A percentile compares a stretch with the other conserved stretches of the same genome.
Conservation (phyloP, 2,113 vertebrate species). For the Cyphomyrus plagiostoma region DNA sequence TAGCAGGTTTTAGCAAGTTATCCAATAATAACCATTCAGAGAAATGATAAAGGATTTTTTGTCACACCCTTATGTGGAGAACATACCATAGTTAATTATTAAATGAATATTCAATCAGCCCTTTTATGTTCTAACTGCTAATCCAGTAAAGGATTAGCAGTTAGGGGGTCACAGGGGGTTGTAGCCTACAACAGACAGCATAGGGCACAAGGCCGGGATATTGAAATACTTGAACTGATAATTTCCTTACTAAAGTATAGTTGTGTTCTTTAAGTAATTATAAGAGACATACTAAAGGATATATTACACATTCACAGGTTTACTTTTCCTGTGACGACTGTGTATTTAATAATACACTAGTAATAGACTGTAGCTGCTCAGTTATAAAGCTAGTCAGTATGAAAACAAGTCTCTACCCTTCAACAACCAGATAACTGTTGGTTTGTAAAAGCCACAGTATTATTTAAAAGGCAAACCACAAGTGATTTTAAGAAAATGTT, state of each 20-base stretch:
- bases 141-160: too few species aligned
- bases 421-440: background rate
- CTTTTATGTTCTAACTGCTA: background rate
- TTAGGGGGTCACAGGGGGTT: background rate
- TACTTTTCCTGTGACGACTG: background rate
- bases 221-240: background rate
- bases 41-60: background rate
- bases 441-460: background rate
- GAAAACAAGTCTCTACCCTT: background rate
- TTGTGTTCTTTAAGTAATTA: background rate
- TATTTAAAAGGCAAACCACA: background rate
- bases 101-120: background rate
- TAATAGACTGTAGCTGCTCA: background rate
- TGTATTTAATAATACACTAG: background rate
- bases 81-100: background rate
- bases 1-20: background rate
- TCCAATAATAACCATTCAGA: background rate
- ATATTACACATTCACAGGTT: background rate
- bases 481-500: background rate
- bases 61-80: background rate
- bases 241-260: background rate
- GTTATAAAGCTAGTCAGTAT: background rate
- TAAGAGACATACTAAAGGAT: background rate
- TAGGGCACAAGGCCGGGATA: background rate
- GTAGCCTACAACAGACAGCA: background rate